Conservation (phyloP, 2,888 invertebrate species). For the Clanis bilineata region DNA sequence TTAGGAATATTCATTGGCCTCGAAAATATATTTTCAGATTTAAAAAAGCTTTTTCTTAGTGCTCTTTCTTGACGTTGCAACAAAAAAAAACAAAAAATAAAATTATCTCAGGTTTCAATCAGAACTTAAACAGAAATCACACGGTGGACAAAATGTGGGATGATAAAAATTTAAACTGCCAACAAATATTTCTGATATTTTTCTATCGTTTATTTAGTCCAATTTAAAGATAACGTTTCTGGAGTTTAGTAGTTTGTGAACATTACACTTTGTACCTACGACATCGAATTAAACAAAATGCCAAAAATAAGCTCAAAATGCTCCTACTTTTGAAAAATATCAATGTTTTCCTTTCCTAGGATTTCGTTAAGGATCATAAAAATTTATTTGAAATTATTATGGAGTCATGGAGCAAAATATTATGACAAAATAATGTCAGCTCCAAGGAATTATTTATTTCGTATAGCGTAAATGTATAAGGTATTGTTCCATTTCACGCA, state of each 20-base stretch:
- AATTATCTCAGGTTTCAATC: background rate
- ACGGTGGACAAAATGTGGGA: no score
- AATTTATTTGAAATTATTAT: constrained; percentile 27
- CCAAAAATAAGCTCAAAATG: constrained; percentile 25
- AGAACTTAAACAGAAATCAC: no score
- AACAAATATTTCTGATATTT: background rate
- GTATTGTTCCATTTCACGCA: constrained; percentile 78
- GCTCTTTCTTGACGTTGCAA: background rate
- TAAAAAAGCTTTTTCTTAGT: background rate
- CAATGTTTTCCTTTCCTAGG: constrained; percentile 63
- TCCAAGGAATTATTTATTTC: constrained; percentile 63
- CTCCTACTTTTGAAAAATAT: constrained; percentile 20
- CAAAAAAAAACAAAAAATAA: background rate
- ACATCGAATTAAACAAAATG: constrained; percentile 21
- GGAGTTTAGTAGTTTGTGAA: constrained; percentile 22
- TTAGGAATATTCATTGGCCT: background rate
- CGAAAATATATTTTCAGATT: background rate
- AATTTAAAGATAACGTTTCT: constrained; percentile 43
- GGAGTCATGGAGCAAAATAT: background rate
- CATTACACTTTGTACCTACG: constrained; percentile 2
- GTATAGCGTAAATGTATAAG: constrained; percentile 55
- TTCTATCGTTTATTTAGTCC: constrained; percentile 44
- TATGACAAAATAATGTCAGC: constrained; percentile 14
- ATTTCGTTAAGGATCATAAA: constrained; percentile 62
- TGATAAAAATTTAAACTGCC: background rate